A percentile compares a stretch with the other conserved stretches of the same genome.
Conservation (phyloP, 2,888 invertebrate genomes). For the Boloria selene region DNA sequence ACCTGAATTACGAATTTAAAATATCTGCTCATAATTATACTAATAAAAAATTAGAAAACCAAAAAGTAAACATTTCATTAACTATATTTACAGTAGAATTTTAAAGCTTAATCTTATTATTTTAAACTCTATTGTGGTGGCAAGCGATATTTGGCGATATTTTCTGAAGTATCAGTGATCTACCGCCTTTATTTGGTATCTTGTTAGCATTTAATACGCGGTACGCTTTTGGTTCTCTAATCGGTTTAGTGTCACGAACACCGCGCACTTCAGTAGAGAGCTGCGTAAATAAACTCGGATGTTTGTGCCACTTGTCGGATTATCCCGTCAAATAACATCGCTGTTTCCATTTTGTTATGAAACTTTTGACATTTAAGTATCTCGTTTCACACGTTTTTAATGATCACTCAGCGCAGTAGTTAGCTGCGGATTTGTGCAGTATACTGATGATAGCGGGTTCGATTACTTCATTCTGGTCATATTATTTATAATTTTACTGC, state of each 20-base stretch:
- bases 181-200: neutral
- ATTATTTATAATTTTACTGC: no score
- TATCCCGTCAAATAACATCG: neutral
- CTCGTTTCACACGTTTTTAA: neutral
- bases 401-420: neutral
- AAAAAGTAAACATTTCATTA: no score
- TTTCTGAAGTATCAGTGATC: neutral
- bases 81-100: no score
- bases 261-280: neutral
- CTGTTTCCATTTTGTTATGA: neutral
- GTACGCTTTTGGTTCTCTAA: conserved; percentile 22
- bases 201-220: conserved; percentile 18
- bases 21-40: no score
- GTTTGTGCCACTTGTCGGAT: conserved; percentile 13
- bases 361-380: neutral
- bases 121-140: neutral
- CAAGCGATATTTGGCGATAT: neutral
- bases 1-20: no score
- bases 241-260: conserved; percentile 19
- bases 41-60: no score
- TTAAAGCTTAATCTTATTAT: neutral
- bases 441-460: no score
- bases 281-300: conserved; percentile 1
- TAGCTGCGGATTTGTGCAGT: neutral
- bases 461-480: no score